These are phyloP conservation scores for Philonicus albiceps DNA, from an alignment of 2,888 invertebrate species.

Conservation along the genomic window DNA sequence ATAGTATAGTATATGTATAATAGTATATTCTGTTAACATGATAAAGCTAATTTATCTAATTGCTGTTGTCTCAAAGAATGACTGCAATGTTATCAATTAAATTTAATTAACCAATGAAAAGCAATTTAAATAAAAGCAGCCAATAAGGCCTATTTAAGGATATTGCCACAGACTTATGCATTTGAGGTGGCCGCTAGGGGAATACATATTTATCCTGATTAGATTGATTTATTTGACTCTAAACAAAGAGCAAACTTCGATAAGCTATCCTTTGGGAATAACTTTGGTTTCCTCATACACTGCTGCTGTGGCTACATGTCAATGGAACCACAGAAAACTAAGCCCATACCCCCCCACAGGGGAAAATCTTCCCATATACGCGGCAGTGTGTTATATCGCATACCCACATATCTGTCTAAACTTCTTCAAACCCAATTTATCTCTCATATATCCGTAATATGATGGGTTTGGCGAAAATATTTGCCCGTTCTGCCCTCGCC, in stretches of 20 bases:
- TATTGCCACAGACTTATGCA: not conserved
- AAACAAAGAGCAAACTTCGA: conserved; percentile 41
- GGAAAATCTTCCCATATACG: not conserved
- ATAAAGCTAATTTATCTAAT: not conserved
- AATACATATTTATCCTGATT: conserved; percentile 40
- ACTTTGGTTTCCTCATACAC: not conserved
- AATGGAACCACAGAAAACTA: conserved; percentile 6
- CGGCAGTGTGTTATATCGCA: not conserved
- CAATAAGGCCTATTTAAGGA: not conserved
- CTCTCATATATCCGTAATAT: conserved; percentile 34
- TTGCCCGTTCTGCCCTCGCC: not conserved
- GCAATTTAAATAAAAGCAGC: not conserved
- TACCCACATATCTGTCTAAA: conserved; percentile 34
- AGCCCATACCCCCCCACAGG: not conserved
- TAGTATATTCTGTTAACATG: not conserved
- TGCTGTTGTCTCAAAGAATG: not conserved
- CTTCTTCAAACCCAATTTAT: conserved; percentile 40
- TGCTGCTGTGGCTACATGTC: conserved; percentile 16
- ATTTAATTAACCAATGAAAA: not conserved
- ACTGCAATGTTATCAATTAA: not conserved
- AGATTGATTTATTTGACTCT: conserved; percentile 42
- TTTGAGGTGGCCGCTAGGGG: not conserved
- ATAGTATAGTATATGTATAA: not conserved
- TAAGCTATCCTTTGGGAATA: conserved; percentile 37
- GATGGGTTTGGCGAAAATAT: conserved; percentile 39